A percentile compares a stretch with the other conserved stretches of the same genome.
phyloP scores from a whole-genome alignment of 2,797 vertebrate genomes.

The Silurus lanzhouensis region DNA sequence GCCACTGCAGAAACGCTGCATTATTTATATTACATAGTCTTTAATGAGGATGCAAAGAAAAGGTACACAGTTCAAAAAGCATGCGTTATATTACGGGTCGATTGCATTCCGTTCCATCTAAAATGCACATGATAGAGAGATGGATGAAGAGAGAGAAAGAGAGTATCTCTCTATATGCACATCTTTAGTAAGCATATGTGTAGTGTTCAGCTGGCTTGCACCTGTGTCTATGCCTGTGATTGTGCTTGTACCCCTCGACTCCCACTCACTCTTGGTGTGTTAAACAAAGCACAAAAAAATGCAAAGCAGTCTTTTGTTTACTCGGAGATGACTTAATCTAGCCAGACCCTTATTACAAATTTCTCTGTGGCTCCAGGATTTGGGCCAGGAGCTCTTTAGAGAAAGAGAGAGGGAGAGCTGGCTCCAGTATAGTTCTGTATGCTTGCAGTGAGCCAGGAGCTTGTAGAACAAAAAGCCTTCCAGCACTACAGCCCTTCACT shows the following conservation, averaged over 20 bases:
- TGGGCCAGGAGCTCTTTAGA: constrained; percentile 37
- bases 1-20: constrained; percentile 38
- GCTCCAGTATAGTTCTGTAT: constrained; percentile 57
- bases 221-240: constrained; percentile 54
- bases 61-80: background rate
- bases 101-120: background rate
- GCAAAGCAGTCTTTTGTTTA: constrained; percentile 60
- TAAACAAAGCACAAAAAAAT: constrained; percentile 47
- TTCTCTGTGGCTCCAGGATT: constrained; percentile 55
- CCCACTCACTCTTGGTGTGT: constrained; percentile 36
- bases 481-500: constrained; percentile 53
- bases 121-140: background rate
- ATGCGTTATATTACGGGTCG: background rate
- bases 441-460: constrained; percentile 72
- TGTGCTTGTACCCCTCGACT: constrained; percentile 13
- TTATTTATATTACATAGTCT: background rate
- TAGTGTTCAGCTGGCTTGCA: constrained; percentile 54
- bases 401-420: constrained; percentile 20
- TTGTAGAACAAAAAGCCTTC: constrained; percentile 68
- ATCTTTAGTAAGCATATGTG: constrained; percentile 29
- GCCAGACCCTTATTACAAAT: constrained; percentile 60
- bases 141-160: background rate
- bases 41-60: background rate
- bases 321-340: constrained; percentile 59
- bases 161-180: background rate